Evolutionary conservation across 2,113 vertebrate species (phyloP), one percentile per base, ranked within the genome.

Genomic region (Thinocorus orbignyianus): DNA sequence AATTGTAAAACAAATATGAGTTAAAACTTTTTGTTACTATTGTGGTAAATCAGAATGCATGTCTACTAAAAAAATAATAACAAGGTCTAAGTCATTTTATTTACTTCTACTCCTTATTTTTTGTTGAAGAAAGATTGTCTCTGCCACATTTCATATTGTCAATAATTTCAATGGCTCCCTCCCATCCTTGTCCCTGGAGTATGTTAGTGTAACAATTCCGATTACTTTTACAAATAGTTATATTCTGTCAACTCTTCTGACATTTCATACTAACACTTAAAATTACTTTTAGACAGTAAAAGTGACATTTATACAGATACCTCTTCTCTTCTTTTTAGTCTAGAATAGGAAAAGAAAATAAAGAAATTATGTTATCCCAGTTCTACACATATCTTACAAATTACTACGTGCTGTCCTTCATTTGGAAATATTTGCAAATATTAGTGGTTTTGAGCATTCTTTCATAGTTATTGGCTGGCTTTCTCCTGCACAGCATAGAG

Each of bases 81-180:
- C 46, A 71, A 91, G 13, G 17, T 78, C 61, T 78, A 93, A 86
- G 80, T 22, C 41, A 54, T 92, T 85, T 93, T 92, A 93, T 41
- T 93, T 92, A 64, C 9, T 84, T 95, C 44, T 57, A 60, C 74
- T 87, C 80, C 35, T 90, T 80, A 52, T 28, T 88, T 66, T 49
- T 88, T 92, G 25, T 95, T 92, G 44, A 87, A 85, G 86, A 96
- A 51, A 96, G 97, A 98, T 98, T 97, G 96, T 97, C 95, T 81
- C 73, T 97, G 96, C 66, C 96, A 94, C 71, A 88, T 95, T 98
- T 61, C n/a, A 46, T 57, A 81, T 73, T 57, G 57, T 17, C 65
- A 92, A 42, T 81, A 76, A 81, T 91, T 97, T 95, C 48, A 93
- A 17, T 74, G 52, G 58, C 61, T 78, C 77, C 58, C 94, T 92